phyloP scores from a whole-genome alignment of 2,113 vertebrate species.

The Nothoprocta perdicaria region DNA sequence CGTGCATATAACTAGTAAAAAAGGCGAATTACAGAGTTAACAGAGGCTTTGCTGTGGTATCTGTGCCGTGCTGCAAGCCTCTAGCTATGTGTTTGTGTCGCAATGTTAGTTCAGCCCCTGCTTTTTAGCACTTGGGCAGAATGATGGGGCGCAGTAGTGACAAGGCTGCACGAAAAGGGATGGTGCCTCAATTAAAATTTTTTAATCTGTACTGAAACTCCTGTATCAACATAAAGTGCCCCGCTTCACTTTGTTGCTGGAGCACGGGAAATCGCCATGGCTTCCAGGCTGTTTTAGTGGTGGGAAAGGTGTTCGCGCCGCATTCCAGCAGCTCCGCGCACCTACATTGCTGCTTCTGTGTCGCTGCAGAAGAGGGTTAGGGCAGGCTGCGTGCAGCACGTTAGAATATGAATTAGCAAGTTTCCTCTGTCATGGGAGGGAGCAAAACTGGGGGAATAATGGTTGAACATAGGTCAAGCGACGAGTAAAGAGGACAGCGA shows the following conservation, averaged over 20 bases:
- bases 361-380: background rate
- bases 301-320: background rate
- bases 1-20: background rate
- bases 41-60: background rate
- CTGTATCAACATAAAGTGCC: constrained; percentile 32
- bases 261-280: constrained; percentile 63
- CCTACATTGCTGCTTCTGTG: background rate
- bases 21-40: background rate
- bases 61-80: background rate
- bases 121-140: background rate
- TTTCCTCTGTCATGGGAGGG: background rate
- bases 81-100: background rate
- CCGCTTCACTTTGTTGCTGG: constrained; percentile 55
- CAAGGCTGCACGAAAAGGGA: background rate
- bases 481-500: too few relatives aligned
- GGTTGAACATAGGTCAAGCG: too few relatives aligned
- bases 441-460: too few relatives aligned
- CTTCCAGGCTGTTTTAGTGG: background rate
- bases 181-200: fast-evolving
- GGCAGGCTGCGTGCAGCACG: background rate
- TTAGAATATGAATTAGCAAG: background rate
- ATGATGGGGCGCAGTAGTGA: background rate
- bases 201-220: constrained; percentile 51
- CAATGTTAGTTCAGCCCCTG: background rate
- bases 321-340: background rate